These are phyloP conservation scores for Pristionchus exspectatus DNA, from an alignment of 2,888 invertebrate genomes.

Conservation along the genomic window DNA sequence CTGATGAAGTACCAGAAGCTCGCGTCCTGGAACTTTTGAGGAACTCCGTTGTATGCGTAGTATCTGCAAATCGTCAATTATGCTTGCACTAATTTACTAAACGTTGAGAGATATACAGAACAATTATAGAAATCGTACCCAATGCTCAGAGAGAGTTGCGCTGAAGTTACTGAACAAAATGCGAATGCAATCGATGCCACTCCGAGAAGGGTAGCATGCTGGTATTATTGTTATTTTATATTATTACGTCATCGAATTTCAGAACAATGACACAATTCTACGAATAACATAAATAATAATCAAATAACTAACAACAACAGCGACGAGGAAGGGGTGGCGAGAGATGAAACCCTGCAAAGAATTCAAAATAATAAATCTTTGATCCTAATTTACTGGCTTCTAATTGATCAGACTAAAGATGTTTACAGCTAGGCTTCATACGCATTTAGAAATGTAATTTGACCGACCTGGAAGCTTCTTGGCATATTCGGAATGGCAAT, in stretches of 20 bases:
- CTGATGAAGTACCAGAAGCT: slow-evolving; percentile 54
- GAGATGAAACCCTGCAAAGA: slow-evolving; percentile 23
- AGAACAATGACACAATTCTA: background rate
- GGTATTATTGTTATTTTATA: background rate
- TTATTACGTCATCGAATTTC: background rate
- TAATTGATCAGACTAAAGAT: background rate
- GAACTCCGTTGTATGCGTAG: slow-evolving; percentile 54
- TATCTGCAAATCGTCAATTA: background rate
- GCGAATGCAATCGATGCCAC: slow-evolving; percentile 27
- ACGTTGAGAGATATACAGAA: background rate
- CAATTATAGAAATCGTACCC: slow-evolving; percentile 13
- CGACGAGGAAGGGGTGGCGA: slow-evolving; percentile 50
- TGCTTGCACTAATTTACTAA: background rate
- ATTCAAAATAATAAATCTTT: background rate
- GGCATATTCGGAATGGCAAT: slow-evolving; percentile 36
- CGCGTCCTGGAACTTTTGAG: slow-evolving; percentile 54
- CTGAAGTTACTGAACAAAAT: slow-evolving; percentile 44
- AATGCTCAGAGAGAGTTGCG: slow-evolving; percentile 41
- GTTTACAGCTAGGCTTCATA: background rate
- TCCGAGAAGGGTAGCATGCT: slow-evolving; percentile 48
- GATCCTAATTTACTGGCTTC: background rate
- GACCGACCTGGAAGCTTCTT: slow-evolving; percentile 17
- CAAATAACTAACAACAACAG: slow-evolving; percentile 23
- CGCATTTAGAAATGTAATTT: background rate
- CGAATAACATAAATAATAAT: background rate